These are phyloP conservation scores for Apamea monoglypha DNA, from an alignment of 2,888 invertebrate genomes.

Conservation along the genomic window DNA sequence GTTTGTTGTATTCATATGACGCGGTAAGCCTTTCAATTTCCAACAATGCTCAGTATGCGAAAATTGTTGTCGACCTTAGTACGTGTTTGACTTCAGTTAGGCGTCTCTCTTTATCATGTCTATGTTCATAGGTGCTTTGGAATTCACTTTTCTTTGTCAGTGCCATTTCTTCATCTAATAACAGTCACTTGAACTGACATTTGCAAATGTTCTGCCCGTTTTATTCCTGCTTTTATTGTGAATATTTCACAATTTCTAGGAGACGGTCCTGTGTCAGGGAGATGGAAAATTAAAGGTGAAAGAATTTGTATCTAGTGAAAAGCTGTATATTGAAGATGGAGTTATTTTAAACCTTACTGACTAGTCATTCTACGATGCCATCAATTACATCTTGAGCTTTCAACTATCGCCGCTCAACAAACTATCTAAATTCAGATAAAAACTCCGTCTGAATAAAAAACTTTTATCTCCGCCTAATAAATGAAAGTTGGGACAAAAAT, in stretches of 20 bases:
- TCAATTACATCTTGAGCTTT: constrained; percentile 26
- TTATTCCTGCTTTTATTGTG: constrained; percentile 49
- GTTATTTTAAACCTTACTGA: neutral
- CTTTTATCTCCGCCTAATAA: constrained; percentile 69
- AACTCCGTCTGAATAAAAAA: constrained; percentile 63
- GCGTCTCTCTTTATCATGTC: constrained; percentile 69
- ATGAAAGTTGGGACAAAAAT: constrained; percentile 64
- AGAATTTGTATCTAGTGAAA: neutral
- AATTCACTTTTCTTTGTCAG: constrained; percentile 70
- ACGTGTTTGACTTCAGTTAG: constrained; percentile 77
- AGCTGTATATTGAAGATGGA: neutral
- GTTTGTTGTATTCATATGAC: constrained; percentile 69
- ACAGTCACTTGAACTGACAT: constrained; percentile 56
- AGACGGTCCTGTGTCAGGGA: neutral
- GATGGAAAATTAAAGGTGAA: neutral
- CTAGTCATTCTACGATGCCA: neutral
- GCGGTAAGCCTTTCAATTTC: constrained; percentile 82
- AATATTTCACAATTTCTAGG: constrained; percentile 24
- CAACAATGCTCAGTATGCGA: constrained; percentile 84
- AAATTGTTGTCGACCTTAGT: constrained; percentile 84
- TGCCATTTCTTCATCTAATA: constrained; percentile 61
- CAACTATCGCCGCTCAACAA: constrained; percentile 35
- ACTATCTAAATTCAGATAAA: constrained; percentile 56
- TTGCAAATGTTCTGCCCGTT: constrained; percentile 51
- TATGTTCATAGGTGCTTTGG: constrained; percentile 67